phyloP scores from a whole-genome alignment of 2,113 vertebrate genomes.

The Panthera leo region DNA sequence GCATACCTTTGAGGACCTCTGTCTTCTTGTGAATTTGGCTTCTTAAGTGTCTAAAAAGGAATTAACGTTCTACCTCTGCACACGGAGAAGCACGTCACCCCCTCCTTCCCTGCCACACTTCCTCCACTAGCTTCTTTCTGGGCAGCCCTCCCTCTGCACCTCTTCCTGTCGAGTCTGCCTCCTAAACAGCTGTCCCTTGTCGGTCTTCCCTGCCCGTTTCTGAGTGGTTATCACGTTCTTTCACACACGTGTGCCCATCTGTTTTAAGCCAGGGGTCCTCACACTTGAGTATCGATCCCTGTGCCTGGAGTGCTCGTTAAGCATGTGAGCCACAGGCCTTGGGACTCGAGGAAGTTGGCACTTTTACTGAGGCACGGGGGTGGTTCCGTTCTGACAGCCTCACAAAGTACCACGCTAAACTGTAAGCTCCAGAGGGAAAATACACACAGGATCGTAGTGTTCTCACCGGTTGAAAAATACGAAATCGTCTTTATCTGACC shows the following conservation, averaged over 20 bases:
- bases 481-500: not conserved
- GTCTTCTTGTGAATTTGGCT: not conserved
- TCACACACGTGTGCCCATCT: not conserved
- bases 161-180: not conserved
- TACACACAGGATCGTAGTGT: not conserved
- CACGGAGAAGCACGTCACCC: not conserved
- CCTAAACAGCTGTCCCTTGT: not conserved
- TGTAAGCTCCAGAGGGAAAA: not conserved
- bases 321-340: not conserved
- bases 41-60: not conserved
- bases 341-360: not conserved
- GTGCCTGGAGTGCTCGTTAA: not conserved
- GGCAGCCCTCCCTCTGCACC: not conserved
- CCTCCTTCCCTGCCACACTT: not conserved
- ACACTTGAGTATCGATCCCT: not conserved
- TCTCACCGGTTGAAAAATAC: not conserved
- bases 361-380: not conserved
- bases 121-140: not conserved
- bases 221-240: not conserved
- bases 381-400: not conserved
- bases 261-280: not conserved
- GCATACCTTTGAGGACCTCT: not conserved
- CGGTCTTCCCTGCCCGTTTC: not conserved
- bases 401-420: not conserved
- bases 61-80: not conserved